Conservation (phyloP, 2,888 invertebrate genomes). For the Cheiracanthium punctorium region DNA sequence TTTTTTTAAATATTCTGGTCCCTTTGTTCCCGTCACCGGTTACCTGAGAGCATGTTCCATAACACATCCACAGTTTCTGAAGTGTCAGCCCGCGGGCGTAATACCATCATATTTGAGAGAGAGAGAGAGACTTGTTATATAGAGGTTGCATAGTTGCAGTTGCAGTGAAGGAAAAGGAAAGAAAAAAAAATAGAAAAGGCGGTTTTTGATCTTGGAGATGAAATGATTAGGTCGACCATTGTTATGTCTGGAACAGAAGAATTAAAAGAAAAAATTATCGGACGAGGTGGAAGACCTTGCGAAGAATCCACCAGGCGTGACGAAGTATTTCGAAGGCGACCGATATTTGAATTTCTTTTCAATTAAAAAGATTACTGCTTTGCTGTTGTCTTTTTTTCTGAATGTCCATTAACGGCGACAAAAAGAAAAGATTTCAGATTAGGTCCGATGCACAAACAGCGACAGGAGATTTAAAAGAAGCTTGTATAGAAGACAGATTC, state of each 20-base stretch:
- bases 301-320: background rate
- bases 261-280: slow-evolving; percentile 1
- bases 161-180: background rate
- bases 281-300: slow-evolving; percentile 21
- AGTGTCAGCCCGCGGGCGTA: background rate
- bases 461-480: background rate
- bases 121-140: background rate
- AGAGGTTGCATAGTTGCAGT: background rate
- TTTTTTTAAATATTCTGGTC: too few species aligned
- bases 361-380: background rate
- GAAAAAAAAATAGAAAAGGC: too few species aligned
- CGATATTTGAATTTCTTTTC: background rate
- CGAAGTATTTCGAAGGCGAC: slow-evolving; percentile 32
- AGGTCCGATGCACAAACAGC: background rate
- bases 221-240: slow-evolving; percentile 26
- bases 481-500: too few species aligned
- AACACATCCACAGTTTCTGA: background rate
- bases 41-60: background rate
- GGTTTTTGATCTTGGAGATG: background rate
- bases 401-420: background rate
- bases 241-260: slow-evolving; percentile 26
- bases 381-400: background rate
- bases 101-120: too few species aligned
- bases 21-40: background rate
- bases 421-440: background rate